Evolutionary conservation across 2,113 vertebrate genomes (phyloP), one percentile per base, ranked within the genome.

Genomic region (Rhinoptilus africanus): DNA sequence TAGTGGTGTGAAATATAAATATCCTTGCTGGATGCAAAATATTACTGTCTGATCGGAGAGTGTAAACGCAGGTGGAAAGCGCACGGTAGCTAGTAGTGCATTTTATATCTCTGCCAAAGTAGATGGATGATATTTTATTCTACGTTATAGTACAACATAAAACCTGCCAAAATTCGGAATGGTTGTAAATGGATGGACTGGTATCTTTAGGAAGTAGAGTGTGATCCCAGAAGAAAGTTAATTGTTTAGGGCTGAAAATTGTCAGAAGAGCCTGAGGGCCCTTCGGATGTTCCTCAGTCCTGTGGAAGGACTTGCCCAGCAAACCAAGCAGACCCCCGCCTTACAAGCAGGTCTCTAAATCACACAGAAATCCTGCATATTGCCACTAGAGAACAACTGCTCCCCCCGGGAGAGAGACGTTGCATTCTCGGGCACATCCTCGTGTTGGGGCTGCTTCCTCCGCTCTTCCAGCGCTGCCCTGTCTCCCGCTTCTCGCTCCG

Each of bases 41-140:
- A 27, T 60, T 35, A n/a, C 63, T 72, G 57, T 76, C 19, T 35
- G 84, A 68, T 73, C 27, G 53, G 45, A 50, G 43, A 85, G 39
- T 53, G 41, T 24, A 77, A 56, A 37, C 27, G 63, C 66, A 56
- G 24, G 63, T 57, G 51, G 47, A 47, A 50, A 92, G 88, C 3
- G 14, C 68, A 12, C 8, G 9, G 64, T n/a, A 88, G 63, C 56
- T 69, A 15, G 20, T 1, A 78, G 51, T 63, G 15, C 11, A 15
- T 80, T 95, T 75, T 89, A 21, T 45, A 71, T 69, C 48, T 45
- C 69, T 78, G 37, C 67, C 2, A 4, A 72, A 41, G 83, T 21
- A 67, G 76, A 82, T 51, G 71, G 71, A 76, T 53, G 24, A 43
- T 74, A 89, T n/a, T 96, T 96, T 92, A 82, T 62, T 75, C 57